Conservation (phyloP, 2,797 vertebrate genomes). For the Hyperoplus lanceolatus region DNA sequence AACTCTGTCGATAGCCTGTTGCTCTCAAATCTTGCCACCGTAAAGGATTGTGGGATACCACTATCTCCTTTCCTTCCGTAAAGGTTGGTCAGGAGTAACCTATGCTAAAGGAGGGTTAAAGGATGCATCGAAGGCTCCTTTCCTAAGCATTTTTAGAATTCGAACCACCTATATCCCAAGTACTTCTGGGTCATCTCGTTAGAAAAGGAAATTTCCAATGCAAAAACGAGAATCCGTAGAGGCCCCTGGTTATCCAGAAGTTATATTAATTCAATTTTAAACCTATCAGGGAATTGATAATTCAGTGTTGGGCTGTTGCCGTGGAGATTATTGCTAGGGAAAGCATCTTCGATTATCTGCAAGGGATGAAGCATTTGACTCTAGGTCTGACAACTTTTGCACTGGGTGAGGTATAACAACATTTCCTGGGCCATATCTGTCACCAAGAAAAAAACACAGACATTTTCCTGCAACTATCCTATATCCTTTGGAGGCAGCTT, state of each 20-base stretch:
- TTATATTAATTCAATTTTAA: conserved; percentile 29
- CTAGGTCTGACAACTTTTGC: conserved; percentile 42
- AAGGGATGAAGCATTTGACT: conserved; percentile 41
- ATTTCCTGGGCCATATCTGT: background rate
- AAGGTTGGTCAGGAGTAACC: too few species aligned
- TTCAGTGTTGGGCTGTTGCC: conserved; percentile 45
- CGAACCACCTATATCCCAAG: too few species aligned
- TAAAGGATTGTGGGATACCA: too few species aligned
- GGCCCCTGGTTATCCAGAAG: conserved; percentile 1
- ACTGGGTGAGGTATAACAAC: conserved; percentile 44
- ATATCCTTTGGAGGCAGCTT: conserved; percentile 28
- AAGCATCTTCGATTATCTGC: conserved; percentile 27
- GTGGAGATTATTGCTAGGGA: conserved; percentile 40
- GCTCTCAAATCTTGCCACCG: too few species aligned
- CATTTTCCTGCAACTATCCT: background rate
- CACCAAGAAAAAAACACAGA: background rate
- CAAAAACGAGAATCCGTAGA: too few species aligned
- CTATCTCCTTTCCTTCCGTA: too few species aligned
- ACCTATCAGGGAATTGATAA: background rate
- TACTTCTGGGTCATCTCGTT: too few species aligned
- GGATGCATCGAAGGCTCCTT: too few species aligned
- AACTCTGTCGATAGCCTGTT: too few species aligned
- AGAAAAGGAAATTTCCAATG: too few species aligned
- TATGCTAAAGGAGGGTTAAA: too few species aligned
- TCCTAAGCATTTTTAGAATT: too few species aligned